phyloP scores from a whole-genome alignment of 2,113 vertebrate species.

The Syngnathus scovelli region DNA sequence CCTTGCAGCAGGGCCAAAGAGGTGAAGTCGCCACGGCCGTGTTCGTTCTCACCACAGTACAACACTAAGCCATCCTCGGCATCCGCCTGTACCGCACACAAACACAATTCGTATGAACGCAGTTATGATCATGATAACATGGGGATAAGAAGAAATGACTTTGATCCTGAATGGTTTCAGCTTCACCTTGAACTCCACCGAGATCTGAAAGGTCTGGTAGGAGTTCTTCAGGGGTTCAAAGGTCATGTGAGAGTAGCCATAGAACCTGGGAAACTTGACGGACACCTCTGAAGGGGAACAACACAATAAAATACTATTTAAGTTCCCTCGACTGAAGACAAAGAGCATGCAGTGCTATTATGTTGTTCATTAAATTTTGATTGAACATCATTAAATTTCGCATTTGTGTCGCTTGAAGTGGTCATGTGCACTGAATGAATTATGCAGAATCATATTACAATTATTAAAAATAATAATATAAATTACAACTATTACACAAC shows the following conservation, averaged over 20 bases:
- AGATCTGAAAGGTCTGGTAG: constrained; percentile 90
- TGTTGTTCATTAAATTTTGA: background rate
- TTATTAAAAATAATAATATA: too few relatives aligned
- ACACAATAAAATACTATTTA: background rate
- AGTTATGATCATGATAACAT: background rate
- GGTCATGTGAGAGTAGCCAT: constrained; percentile 87
- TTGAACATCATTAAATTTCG: background rate
- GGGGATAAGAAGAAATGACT: background rate
- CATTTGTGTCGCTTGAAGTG: too few relatives aligned
- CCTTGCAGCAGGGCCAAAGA: constrained; percentile 80
- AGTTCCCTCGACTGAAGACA: background rate
- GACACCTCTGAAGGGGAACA: constrained; percentile 71
- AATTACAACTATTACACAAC: too few relatives aligned
- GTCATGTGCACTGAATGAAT: too few relatives aligned
- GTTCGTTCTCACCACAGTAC: constrained; percentile 91
- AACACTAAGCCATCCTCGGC: constrained; percentile 85
- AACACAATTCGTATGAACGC: background rate
- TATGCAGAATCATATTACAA: too few relatives aligned
- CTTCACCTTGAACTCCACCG: constrained; percentile 88
- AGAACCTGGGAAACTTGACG: constrained; percentile 89
- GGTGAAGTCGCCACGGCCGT: constrained; percentile 85
- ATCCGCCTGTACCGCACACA: constrained; percentile 75
- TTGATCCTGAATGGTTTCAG: background rate
- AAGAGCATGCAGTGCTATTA: background rate
- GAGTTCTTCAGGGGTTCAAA: constrained; percentile 95